Percentiles rank a stretch among this genome's conserved stretches.
These are phyloP conservation scores for Etia nguti DNA, from an alignment of 2,113 vertebrate species.

Conservation along the genomic window DNA sequence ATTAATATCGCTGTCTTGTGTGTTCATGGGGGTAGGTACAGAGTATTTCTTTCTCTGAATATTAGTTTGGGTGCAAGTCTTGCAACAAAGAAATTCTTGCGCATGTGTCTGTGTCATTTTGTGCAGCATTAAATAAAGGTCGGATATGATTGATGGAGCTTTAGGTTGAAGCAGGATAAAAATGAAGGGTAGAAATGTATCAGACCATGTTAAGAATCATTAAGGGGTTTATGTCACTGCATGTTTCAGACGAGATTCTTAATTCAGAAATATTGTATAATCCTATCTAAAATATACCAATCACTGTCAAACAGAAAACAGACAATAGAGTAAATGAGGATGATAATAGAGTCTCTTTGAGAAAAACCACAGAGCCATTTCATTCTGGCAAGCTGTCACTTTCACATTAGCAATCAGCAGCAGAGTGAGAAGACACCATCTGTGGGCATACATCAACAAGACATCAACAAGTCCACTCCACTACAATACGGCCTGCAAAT, in stretches of 20 bases:
- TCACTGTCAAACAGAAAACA: not conserved
- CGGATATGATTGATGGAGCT: not conserved
- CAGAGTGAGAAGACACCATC: constrained; percentile 53
- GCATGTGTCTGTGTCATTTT: not conserved
- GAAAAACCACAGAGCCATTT: not conserved
- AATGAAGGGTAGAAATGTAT: not conserved
- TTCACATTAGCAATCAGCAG: constrained; percentile 53
- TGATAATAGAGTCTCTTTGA: constrained; percentile 35
- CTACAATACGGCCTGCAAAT: not conserved
- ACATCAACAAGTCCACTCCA: constrained; percentile 43
- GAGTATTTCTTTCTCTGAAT: not conserved
- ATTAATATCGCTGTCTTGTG: constrained; percentile 50
- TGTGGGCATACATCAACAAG: constrained; percentile 54
- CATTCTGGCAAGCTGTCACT: constrained; percentile 44
- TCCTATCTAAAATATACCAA: not conserved
- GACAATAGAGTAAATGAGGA: constrained; percentile 11
- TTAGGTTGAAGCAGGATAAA: not conserved
- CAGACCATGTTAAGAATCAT: not conserved
- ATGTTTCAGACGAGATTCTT: not conserved
- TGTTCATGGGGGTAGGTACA: not conserved
- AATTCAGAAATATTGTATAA: not conserved
- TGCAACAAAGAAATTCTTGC: not conserved
- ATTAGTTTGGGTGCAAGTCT: not conserved
- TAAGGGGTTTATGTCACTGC: not conserved
- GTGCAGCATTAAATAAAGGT: not conserved